These are phyloP conservation scores for Tiaroga cobitis DNA, from an alignment of 2,797 vertebrate species.

Conservation along the genomic window DNA sequence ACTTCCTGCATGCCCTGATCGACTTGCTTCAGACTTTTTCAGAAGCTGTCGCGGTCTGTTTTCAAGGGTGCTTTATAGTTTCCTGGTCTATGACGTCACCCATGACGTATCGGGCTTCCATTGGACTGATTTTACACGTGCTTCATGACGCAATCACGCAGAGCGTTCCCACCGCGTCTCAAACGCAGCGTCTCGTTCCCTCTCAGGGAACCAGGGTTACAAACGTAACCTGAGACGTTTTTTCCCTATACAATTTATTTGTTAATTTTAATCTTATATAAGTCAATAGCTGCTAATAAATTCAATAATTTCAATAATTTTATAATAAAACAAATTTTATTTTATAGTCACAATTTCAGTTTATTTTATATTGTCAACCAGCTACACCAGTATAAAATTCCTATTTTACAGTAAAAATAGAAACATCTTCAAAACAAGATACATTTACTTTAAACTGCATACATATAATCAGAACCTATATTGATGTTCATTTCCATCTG, in stretches of 20 bases:
- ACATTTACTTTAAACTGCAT: background rate
- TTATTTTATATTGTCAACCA: background rate
- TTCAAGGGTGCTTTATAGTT: no score
- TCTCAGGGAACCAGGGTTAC: no score
- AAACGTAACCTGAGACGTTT: no score
- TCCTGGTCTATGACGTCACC: no score
- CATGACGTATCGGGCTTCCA: no score
- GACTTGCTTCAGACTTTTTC: no score
- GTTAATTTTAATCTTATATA: background rate
- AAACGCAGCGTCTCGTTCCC: no score
- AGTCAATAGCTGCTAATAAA: background rate
- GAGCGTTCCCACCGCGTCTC: no score
- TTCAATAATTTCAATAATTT: background rate
- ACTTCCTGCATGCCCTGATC: no score
- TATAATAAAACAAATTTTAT: background rate
- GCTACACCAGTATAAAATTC: background rate
- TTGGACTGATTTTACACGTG: no score
- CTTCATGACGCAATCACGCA: no score
- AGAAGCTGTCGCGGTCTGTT: no score
- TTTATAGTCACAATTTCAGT: background rate
- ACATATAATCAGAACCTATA: background rate
- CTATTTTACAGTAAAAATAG: background rate
- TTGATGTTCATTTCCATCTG: background rate
- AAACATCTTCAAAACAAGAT: constrained; percentile 1
- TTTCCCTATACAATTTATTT: background rate